Conservation (phyloP, 1,140 invertebrate genomes). For the Cyphomyrmex costatus region DNA sequence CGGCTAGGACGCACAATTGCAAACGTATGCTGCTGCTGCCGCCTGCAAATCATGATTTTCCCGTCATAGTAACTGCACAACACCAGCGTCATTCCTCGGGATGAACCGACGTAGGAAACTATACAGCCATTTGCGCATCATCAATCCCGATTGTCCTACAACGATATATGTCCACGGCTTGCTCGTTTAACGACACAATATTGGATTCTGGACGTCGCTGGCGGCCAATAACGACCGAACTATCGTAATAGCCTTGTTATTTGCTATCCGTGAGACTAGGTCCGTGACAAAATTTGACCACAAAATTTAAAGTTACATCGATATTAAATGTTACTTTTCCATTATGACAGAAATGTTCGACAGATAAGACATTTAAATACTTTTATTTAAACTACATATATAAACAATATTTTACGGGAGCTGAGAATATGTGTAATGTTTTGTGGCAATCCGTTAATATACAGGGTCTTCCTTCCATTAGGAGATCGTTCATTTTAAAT, state of each 20-base stretch:
- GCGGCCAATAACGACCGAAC: conserved; percentile 42
- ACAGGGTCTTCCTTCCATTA: too few relatives aligned
- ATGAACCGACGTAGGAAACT: conserved; percentile 49
- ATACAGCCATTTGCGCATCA: conserved; percentile 70
- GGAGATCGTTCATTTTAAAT: too few relatives aligned
- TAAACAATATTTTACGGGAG: not conserved
- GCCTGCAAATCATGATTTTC: conserved; percentile 75
- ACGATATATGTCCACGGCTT: conserved; percentile 30
- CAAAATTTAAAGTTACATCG: conserved; percentile 11
- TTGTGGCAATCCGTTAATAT: not conserved
- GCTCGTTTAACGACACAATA: conserved; percentile 64
- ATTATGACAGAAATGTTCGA: not conserved
- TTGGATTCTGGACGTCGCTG: conserved; percentile 38
- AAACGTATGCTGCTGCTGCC: conserved; percentile 43
- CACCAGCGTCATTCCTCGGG: conserved; percentile 46
- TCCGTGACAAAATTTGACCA: conserved; percentile 12
- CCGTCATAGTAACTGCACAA: conserved; percentile 32
- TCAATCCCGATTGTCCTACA: conserved; percentile 69
- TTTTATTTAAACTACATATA: too few relatives aligned
- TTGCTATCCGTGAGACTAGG: not conserved
- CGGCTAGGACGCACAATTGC: conserved; percentile 1
- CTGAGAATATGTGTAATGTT: not conserved
- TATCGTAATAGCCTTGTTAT: conserved; percentile 39
- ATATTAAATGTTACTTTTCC: not conserved
- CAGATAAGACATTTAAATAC: not conserved